These are phyloP conservation scores for Synanthedon vespiformis DNA, from an alignment of 2,888 invertebrate species.

Conservation along the genomic window DNA sequence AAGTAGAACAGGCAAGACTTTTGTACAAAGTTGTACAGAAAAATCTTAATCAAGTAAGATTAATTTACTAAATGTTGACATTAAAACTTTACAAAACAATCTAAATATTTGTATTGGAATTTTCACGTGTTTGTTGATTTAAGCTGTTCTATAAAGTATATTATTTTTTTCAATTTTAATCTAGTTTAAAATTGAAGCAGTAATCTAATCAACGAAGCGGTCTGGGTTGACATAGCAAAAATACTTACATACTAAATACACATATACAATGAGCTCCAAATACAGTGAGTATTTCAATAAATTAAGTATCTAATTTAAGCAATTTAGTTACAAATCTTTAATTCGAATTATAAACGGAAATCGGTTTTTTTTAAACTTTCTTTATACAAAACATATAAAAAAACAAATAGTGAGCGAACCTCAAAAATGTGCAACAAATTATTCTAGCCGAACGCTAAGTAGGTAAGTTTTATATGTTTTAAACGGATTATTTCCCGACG, in stretches of 20 bases:
- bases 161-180: conserved; percentile 36
- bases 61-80: background rate
- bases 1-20: conserved; percentile 36
- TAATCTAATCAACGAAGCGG: conserved; percentile 43
- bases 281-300: conserved; percentile 40
- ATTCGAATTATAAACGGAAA: too few species aligned
- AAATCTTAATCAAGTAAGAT: conserved; percentile 8
- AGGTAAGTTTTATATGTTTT: conserved; percentile 17
- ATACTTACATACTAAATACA: conserved; percentile 19
- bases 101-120: background rate
- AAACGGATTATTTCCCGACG: conserved; percentile 11
- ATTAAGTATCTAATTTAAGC: background rate
- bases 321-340: too few species aligned
- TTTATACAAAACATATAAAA: too few species aligned
- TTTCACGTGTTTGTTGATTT: background rate
- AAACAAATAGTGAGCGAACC: too few species aligned
- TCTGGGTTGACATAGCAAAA: conserved; percentile 20
- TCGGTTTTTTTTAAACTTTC: too few species aligned
- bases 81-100: background rate
- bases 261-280: conserved; percentile 37
- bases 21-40: conserved; percentile 54
- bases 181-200: too few species aligned
- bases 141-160: background rate
- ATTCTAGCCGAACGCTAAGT: conserved; percentile 1
- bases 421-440: too few species aligned